These are phyloP conservation scores for Gopherus flavomarginatus DNA, from an alignment of 2,113 vertebrate species.

Conservation along the genomic window DNA sequence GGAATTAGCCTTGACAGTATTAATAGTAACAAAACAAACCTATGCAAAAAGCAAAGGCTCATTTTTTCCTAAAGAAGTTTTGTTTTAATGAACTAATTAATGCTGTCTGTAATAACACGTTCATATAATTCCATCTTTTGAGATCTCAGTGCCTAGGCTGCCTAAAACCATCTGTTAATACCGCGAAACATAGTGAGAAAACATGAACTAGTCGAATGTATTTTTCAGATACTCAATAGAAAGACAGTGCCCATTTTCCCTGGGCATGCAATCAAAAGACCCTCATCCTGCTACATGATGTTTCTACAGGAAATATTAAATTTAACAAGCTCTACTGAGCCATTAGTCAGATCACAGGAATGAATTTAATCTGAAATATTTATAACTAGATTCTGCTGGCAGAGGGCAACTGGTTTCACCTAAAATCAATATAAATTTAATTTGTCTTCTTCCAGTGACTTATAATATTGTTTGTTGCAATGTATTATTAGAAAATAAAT, in stretches of 20 bases:
- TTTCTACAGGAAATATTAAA: neutral
- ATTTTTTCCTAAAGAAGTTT: slow-evolving; percentile 2
- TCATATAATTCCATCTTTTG: slow-evolving; percentile 46
- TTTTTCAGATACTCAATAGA: neutral
- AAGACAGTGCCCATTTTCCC: neutral
- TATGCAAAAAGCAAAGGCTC: neutral
- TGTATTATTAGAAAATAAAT: neutral
- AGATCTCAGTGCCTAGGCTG: slow-evolving; percentile 53
- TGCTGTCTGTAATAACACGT: slow-evolving; percentile 61
- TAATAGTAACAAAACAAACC: slow-evolving; percentile 16
- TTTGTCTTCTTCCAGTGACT: neutral
- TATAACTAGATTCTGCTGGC: neutral
- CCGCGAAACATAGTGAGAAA: slow-evolving; percentile 48
- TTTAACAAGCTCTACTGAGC: neutral
- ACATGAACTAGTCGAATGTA: slow-evolving; percentile 19
- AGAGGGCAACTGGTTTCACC: slow-evolving; percentile 37
- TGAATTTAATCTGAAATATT: neutral
- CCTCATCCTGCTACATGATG: neutral
- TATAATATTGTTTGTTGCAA: neutral
- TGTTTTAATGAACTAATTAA: slow-evolving; percentile 39
- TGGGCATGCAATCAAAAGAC: neutral
- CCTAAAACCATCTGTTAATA: slow-evolving; percentile 68
- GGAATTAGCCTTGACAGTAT: neutral
- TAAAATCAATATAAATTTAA: slow-evolving; percentile 2
- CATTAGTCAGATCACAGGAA: slow-evolving; percentile 31